Evolutionary conservation across 2,888 invertebrate genomes (phyloP).

Genomic region (Carcina quercana): DNA sequence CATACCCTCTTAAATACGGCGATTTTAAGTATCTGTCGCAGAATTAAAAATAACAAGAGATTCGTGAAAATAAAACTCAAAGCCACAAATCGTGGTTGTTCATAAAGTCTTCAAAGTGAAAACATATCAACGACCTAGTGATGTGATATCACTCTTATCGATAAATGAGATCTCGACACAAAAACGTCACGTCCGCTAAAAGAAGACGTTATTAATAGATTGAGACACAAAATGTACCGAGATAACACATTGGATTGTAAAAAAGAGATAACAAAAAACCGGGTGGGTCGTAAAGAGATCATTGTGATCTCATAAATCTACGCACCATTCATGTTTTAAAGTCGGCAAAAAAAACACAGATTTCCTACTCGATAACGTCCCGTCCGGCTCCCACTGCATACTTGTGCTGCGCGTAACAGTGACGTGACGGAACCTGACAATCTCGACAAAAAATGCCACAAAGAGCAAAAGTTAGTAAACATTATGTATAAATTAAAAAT

Average conservation of each 20-base stretch:
- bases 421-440: slow-evolving; percentile 3
- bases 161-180: slow-evolving; percentile 43
- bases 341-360: slow-evolving; percentile 56
- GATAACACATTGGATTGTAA: slow-evolving; percentile 45
- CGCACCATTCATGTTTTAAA: slow-evolving; percentile 66
- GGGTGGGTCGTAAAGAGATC: slow-evolving; percentile 61
- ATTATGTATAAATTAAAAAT: slow-evolving; percentile 14
- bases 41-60: background rate
- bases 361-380: slow-evolving; percentile 63
- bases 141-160: slow-evolving; percentile 39
- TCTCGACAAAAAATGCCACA: background rate
- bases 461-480: background rate
- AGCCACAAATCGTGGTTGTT: slow-evolving; percentile 1
- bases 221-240: slow-evolving; percentile 65
- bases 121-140: slow-evolving; percentile 22
- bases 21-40: too few relatives aligned
- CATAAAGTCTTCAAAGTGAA: slow-evolving; percentile 8
- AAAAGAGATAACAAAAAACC: slow-evolving; percentile 37
- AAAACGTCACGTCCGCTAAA: slow-evolving; percentile 54
- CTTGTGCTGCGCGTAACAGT: slow-evolving; percentile 1
- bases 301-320: slow-evolving; percentile 70
- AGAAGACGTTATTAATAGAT: slow-evolving; percentile 71
- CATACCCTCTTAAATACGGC: too few relatives aligned
- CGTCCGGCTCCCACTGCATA: slow-evolving; percentile 55
- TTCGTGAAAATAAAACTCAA: slow-evolving; percentile 4